Evolutionary conservation across 2,797 vertebrate genomes (phyloP), one percentile per base, ranked within the genome.

Genomic region (Hoplostethus mediterraneus): DNA sequence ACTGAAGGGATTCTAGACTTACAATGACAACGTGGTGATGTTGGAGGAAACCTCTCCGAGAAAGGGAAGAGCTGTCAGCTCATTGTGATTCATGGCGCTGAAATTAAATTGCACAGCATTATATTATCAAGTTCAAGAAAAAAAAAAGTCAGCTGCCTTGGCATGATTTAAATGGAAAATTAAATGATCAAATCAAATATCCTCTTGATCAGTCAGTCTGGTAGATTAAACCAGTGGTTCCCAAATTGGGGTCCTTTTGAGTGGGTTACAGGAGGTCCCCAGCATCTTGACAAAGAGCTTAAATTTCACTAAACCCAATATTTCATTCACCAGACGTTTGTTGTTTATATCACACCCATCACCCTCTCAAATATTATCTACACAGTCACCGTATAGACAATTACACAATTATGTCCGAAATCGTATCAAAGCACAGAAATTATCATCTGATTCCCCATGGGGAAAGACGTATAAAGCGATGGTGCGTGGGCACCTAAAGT

Each of bases 81-180:
- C 97, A 73, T 99, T 99, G 85, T 98, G 96, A 93, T 98, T 99
- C 95, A 99, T 95, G 88, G 95, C 95, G 84, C 98, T 99, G 89
- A 77, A 90, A 89, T 77, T 0, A 92, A 45, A 87, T 14, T 21
- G 2, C 28, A 28, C 28, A 71, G 61, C 5, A 40, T 0, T 53
- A 70, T 5, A 51, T 60, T n/a, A 56, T 12, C 17, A 30, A 9
- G 2, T 21, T 59, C 5, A 9, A 28, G 52, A 67, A 36, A 10
- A 38, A 48, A 16, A 42, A 42, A 10, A 42, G 40, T 42, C 40
- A 55, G 1, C 10, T 12, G 12, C 12, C 14, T 45, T 4, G 0
- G 25, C 30, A 45, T 16, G 10, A 56, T 2, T 30, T 4, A 62
- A 48, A 33, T 11, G 1, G 2, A 2, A 0, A 2, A 58, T 38